Conservation (phyloP, 2,888 invertebrate species). For the Diabrotica balteata region DNA sequence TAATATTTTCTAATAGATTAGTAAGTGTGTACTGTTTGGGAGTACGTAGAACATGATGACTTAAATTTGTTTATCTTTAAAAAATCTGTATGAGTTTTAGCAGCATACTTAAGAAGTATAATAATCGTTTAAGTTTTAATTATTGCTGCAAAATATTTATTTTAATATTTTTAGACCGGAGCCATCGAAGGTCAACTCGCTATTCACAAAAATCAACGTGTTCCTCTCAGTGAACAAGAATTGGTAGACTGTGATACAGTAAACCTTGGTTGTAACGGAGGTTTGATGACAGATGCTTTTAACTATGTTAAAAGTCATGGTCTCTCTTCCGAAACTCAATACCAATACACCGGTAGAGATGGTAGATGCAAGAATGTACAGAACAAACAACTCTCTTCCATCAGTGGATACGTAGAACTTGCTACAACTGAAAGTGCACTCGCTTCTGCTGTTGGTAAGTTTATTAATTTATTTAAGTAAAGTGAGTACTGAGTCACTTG, state of each 20-base stretch:
- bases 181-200: slow-evolving; percentile 87
- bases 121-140: too few relatives aligned
- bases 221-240: slow-evolving; percentile 84
- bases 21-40: too few relatives aligned
- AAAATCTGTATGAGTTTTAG: too few relatives aligned
- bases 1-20: too few relatives aligned
- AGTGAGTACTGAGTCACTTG: too few relatives aligned
- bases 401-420: background rate
- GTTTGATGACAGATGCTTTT: slow-evolving; percentile 79
- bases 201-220: slow-evolving; percentile 74
- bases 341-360: slow-evolving; percentile 69
- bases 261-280: slow-evolving; percentile 86
- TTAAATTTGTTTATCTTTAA: too few relatives aligned
- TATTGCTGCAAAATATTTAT: too few relatives aligned
- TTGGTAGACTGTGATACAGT: slow-evolving; percentile 78
- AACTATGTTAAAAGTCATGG: slow-evolving; percentile 80
- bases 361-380: slow-evolving; percentile 24
- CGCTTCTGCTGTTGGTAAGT: slow-evolving; percentile 9
- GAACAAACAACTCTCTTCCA: background rate
- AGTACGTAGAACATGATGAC: too few relatives aligned
- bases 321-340: slow-evolving; percentile 81
- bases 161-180: slow-evolving; percentile 71
- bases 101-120: too few relatives aligned
- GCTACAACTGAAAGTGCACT: slow-evolving; percentile 1
- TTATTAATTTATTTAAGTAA: too few relatives aligned